Conservation (phyloP, 2,797 vertebrate genomes). For the Tapirus indicus region DNA sequence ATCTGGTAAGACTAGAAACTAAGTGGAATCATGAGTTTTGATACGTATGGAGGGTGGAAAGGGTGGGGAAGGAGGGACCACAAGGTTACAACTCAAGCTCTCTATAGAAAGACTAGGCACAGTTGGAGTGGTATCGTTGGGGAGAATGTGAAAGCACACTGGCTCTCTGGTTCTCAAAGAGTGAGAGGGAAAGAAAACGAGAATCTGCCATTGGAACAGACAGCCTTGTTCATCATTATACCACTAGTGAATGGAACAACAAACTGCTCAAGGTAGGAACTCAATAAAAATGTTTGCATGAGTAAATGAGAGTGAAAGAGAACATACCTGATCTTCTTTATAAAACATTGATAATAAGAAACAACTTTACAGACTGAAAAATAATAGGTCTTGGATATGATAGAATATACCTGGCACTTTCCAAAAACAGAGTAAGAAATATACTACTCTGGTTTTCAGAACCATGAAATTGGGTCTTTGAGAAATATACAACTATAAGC, state of each 20-base stretch:
- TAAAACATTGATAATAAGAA: background rate
- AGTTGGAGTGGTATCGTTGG: too few relatives aligned
- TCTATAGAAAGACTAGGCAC: background rate
- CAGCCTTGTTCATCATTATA: background rate
- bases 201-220: background rate
- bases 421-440: background rate
- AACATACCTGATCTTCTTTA: background rate
- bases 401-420: background rate
- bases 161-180: background rate
- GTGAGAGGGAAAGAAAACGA: background rate
- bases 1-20: background rate
- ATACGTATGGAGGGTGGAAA: background rate
- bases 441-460: background rate
- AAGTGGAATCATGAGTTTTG: background rate
- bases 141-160: background rate
- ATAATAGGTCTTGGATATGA: background rate
- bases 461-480: background rate
- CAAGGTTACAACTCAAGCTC: background rate
- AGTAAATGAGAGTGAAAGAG: background rate
- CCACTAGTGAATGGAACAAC: background rate
- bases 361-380: background rate
- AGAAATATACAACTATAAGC: background rate
- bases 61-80: rapidly evolving
- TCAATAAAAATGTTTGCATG: background rate
- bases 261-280: background rate